These are phyloP conservation scores for Pararge aegeria DNA, from an alignment of 1,140 invertebrate species.

Conservation along the genomic window DNA sequence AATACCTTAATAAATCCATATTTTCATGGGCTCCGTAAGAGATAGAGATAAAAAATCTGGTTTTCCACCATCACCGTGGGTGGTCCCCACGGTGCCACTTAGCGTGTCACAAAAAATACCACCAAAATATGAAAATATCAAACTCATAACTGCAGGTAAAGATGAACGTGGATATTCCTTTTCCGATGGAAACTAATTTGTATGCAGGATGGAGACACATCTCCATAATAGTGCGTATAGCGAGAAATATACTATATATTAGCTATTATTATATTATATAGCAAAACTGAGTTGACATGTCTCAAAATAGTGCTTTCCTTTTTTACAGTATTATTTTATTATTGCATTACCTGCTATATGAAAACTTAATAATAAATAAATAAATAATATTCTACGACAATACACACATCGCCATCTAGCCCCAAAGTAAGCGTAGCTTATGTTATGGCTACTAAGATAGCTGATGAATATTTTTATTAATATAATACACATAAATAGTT, in stretches of 20 bases:
- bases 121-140: conserved; percentile 75
- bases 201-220: too few species aligned
- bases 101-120: conserved; percentile 70
- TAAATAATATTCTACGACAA: too few species aligned
- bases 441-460: too few species aligned
- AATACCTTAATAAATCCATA: not conserved
- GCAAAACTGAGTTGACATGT: too few species aligned
- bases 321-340: not conserved
- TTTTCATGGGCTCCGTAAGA: not conserved
- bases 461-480: too few species aligned
- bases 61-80: conserved; percentile 54
- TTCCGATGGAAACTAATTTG: not conserved
- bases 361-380: too few species aligned
- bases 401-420: too few species aligned
- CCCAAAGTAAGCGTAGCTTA: too few species aligned
- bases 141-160: conserved; percentile 41
- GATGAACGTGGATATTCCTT: conserved; percentile 42
- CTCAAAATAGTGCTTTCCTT: not conserved
- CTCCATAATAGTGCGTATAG: too few species aligned
- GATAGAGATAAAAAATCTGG: conserved; percentile 13
- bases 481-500: too few species aligned
- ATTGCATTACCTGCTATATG: not conserved
- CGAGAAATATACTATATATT: too few species aligned
- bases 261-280: too few species aligned
- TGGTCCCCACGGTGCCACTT: conserved; percentile 70